phyloP scores from a whole-genome alignment of 2,888 invertebrate genomes.

The Spisula subtruncata region DNA sequence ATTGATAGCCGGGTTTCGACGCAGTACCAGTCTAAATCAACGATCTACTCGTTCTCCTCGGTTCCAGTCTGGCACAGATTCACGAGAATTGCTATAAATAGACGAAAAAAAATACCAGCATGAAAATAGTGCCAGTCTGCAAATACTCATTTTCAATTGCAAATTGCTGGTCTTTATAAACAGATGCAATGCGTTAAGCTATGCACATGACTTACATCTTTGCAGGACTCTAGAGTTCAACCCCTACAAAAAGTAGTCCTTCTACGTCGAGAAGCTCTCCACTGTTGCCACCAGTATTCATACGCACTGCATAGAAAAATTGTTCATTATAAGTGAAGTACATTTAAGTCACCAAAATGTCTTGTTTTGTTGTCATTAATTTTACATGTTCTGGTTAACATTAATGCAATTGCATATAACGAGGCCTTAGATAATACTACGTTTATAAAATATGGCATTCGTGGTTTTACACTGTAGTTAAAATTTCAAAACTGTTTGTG shows the following conservation, averaged over 20 bases:
- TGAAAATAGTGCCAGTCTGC: too few species aligned
- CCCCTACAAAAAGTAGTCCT: neutral
- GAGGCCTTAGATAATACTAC: neutral
- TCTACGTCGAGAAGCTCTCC: neutral
- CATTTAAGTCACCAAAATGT: neutral
- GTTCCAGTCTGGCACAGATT: too few species aligned
- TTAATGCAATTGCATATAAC: neutral
- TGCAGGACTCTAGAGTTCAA: neutral
- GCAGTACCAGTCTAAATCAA: too few species aligned
- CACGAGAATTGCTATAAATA: too few species aligned
- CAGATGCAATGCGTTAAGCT: neutral
- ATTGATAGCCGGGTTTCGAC: too few species aligned
- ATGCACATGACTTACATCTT: neutral
- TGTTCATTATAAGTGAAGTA: neutral
- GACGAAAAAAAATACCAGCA: too few species aligned
- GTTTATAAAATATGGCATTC: neutral
- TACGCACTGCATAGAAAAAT: conserved; percentile 11
- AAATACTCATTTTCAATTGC: too few species aligned
- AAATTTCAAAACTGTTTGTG: neutral
- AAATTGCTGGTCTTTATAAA: neutral
- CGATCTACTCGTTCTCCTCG: too few species aligned
- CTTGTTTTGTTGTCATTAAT: neutral
- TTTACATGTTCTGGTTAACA: neutral
- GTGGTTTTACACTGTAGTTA: neutral
- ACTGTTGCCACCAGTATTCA: neutral